phyloP scores from a whole-genome alignment of 2,888 invertebrate genomes.

The Drosophila robusta region DNA sequence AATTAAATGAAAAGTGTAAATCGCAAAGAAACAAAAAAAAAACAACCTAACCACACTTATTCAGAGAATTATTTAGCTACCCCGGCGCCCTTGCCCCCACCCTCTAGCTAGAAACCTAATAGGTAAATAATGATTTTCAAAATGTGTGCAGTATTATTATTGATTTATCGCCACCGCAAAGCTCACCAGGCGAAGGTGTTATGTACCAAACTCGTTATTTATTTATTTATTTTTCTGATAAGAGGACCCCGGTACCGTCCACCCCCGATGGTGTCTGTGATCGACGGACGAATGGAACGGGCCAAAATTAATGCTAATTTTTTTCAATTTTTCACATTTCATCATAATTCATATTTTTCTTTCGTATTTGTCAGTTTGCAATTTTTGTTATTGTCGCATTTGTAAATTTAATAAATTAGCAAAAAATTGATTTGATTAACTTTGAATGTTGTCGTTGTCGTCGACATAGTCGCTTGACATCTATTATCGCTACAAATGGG shows the following conservation, averaged over 20 bases:
- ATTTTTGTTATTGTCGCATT: constrained; percentile 66
- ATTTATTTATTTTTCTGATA: constrained; percentile 80
- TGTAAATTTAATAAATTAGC: constrained; percentile 80
- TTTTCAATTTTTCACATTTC: constrained; percentile 49
- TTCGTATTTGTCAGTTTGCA: constrained; percentile 66
- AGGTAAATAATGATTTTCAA: constrained; percentile 65
- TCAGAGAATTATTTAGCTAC: constrained; percentile 39
- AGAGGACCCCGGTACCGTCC: constrained; percentile 33
- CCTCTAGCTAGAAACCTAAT: constrained; percentile 37
- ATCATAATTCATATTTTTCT: constrained; percentile 43
- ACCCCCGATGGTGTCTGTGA: constrained; percentile 19
- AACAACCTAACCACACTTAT: constrained; percentile 72
- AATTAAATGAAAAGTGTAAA: constrained; percentile 77
- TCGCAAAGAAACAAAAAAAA: constrained; percentile 57
- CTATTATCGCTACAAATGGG: constrained; percentile 67
- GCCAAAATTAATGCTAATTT: constrained; percentile 65
- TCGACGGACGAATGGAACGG: constrained; percentile 18
- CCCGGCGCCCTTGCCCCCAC: constrained; percentile 3
- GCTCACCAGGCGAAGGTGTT: constrained; percentile 62
- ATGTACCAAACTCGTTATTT: constrained; percentile 70
- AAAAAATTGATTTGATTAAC: constrained; percentile 80
- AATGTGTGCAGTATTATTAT: constrained; percentile 70
- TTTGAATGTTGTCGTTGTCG: constrained; percentile 51
- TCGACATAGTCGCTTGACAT: constrained; percentile 35
- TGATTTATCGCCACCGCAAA: constrained; percentile 69